Conservation (phyloP, 2,113 vertebrate species). For the Heterocephalus glaber region DNA sequence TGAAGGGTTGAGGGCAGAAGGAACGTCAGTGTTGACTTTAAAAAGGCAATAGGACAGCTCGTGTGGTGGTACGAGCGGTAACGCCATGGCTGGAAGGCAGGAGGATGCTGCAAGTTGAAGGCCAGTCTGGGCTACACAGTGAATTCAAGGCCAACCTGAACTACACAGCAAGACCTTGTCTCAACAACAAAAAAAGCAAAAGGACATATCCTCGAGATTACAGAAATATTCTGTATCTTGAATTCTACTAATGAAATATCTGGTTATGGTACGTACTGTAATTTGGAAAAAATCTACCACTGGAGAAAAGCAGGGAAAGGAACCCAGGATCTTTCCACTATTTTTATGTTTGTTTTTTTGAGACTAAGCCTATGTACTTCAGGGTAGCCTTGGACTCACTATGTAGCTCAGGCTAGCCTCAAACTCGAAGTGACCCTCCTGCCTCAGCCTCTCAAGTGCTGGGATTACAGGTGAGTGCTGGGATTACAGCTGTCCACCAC, state of each 20-base stretch:
- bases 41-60: neutral
- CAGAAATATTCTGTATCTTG: neutral
- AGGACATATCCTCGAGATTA: neutral
- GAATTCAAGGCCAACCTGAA: neutral
- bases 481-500: neutral
- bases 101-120: neutral
- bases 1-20: neutral
- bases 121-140: neutral
- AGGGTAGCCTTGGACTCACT: neutral
- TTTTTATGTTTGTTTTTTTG: neutral
- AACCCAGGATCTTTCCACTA: neutral
- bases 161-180: neutral
- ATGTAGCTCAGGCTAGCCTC: neutral
- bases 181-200: neutral
- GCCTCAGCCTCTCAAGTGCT: no score
- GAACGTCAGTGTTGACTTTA: neutral
- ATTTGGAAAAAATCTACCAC: neutral
- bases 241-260: neutral
- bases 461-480: neutral
- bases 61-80: neutral
- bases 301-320: neutral
- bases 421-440: no score
- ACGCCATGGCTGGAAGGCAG: neutral
- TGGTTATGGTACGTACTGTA: neutral
- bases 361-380: neutral